Percentiles rank a stretch among this genome's conserved stretches.
These are phyloP conservation scores for Limosa lapponica DNA, from an alignment of 2,797 vertebrate species.

Conservation along the genomic window DNA sequence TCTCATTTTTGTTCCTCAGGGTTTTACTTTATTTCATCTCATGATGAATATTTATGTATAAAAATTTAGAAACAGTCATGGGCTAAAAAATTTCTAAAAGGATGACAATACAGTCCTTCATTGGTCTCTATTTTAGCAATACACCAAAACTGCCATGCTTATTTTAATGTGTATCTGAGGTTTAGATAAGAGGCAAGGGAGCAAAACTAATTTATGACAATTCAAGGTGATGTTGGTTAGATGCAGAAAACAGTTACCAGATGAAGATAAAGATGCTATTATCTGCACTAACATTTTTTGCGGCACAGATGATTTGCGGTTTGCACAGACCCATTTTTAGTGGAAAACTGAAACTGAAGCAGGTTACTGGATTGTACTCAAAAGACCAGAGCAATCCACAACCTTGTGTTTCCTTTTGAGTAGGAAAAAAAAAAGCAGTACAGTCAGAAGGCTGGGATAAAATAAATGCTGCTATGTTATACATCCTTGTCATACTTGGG, in stretches of 20 bases:
- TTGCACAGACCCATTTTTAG: neutral
- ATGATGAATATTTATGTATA: neutral
- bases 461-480: neutral
- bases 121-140: neutral
- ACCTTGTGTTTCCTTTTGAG: neutral
- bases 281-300: neutral
- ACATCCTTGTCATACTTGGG: neutral
- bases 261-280: neutral
- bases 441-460: neutral
- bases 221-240: neutral
- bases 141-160: neutral
- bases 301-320: neutral
- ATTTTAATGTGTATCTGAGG: neutral
- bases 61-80: neutral
- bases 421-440: neutral
- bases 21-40: neutral
- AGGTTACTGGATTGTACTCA: neutral
- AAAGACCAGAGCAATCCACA: neutral
- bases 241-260: neutral
- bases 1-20: neutral
- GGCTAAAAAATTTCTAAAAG: neutral
- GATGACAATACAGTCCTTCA: neutral
- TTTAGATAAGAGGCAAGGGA: neutral
- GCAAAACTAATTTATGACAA: neutral
- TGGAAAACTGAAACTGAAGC: neutral